Conservation (phyloP, 2,797 vertebrate species). For the Heliangelus exortis region DNA sequence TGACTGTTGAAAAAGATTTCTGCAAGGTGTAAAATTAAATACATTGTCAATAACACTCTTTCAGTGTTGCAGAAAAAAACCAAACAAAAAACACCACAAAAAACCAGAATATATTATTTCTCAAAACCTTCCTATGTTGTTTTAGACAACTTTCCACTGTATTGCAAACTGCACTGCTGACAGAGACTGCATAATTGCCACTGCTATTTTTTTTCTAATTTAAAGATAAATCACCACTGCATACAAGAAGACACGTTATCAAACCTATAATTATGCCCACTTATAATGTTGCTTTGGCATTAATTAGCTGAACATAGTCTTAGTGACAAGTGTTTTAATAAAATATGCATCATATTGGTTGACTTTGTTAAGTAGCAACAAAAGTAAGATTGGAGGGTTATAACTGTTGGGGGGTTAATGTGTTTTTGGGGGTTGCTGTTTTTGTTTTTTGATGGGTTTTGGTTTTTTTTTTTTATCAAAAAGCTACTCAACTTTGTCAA, state of each 20-base stretch:
- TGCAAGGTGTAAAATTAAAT: neutral
- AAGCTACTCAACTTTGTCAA: slow-evolving; percentile 14
- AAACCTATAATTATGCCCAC: slow-evolving; percentile 1
- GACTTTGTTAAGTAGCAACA: slow-evolving; percentile 44
- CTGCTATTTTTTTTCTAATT: slow-evolving; percentile 21
- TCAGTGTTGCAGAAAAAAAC: neutral
- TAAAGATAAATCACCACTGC: neutral
- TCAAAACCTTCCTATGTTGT: neutral
- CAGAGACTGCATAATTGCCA: slow-evolving; percentile 10
- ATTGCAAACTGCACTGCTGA: neutral
- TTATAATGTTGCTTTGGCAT: slow-evolving; percentile 32
- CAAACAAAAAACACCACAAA: too few relatives aligned
- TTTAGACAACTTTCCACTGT: neutral
- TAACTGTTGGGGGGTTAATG: neutral
- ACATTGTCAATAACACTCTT: neutral
- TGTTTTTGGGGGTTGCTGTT: too few relatives aligned
- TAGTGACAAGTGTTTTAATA: slow-evolving; percentile 15
- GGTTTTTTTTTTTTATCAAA: neutral
- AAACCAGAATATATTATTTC: neutral
- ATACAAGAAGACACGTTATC: neutral
- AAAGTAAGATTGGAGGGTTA: slow-evolving; percentile 18
- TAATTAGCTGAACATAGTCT: neutral
- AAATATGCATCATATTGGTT: neutral
- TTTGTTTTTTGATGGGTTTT: too few relatives aligned
- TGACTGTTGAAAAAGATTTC: neutral